Conservation (phyloP, 2,113 vertebrate species). For the Pelodiscus sinensis region DNA sequence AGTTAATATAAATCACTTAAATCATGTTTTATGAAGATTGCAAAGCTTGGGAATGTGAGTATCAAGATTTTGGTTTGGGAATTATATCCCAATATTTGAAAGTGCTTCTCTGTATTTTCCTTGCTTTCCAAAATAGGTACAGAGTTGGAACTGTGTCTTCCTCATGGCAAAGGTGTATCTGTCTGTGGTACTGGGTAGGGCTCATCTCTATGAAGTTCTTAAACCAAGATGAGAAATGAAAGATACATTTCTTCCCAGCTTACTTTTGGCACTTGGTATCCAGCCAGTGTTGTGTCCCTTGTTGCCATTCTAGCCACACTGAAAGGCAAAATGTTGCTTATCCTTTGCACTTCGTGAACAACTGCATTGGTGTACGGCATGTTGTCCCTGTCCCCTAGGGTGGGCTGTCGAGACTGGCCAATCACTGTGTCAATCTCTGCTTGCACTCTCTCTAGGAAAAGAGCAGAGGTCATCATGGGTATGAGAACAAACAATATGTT, state of each 20-base stretch:
- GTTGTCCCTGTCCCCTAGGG: constrained; percentile 76
- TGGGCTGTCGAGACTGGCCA: constrained; percentile 66
- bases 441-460: constrained; percentile 72
- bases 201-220: background rate
- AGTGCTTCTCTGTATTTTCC: background rate
- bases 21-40: background rate
- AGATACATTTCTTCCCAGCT: background rate
- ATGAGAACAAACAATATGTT: constrained; percentile 28
- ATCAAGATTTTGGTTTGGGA: background rate
- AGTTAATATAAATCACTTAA: background rate
- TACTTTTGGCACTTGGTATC: no score
- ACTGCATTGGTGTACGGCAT: constrained; percentile 86
- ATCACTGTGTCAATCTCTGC: constrained; percentile 79
- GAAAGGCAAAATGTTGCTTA: constrained; percentile 83
- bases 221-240: background rate
- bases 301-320: constrained; percentile 71
- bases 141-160: background rate
- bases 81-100: background rate
- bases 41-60: background rate
- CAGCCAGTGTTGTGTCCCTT: constrained; percentile 71
- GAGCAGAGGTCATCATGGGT: background rate
- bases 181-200: no score
- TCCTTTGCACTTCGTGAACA: constrained; percentile 88
- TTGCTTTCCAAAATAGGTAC: background rate
- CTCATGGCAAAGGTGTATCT: background rate